phyloP scores from a whole-genome alignment of 2,888 invertebrate genomes.

The Pilophorus perplexus region DNA sequence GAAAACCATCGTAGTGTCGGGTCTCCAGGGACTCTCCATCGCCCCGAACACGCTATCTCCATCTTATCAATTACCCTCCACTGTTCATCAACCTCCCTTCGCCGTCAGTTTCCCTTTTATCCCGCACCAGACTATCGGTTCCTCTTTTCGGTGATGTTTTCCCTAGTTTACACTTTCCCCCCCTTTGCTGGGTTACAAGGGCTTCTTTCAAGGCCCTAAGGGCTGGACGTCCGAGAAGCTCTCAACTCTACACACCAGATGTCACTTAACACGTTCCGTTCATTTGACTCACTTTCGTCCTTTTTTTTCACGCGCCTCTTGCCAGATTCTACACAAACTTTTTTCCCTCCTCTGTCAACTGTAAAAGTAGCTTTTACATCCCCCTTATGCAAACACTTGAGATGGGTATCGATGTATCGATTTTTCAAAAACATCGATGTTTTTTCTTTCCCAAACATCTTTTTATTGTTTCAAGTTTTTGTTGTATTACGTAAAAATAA shows the following conservation, averaged over 20 bases:
- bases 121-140: too few species aligned
- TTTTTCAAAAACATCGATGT: too few species aligned
- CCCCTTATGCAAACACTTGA: too few species aligned
- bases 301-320: too few species aligned
- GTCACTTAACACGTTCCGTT: conserved; percentile 17
- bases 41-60: conserved; percentile 42
- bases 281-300: conserved; percentile 10
- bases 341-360: too few species aligned
- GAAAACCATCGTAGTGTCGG: not conserved
- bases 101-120: not conserved
- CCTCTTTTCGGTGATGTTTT: conserved; percentile 16
- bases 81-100: conserved; percentile 10
- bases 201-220: not conserved
- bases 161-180: conserved; percentile 10
- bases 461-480: too few species aligned
- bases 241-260: conserved; percentile 9
- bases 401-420: too few species aligned
- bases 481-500: too few species aligned
- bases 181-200: not conserved
- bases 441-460: too few species aligned
- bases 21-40: conserved; percentile 30
- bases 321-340: too few species aligned
- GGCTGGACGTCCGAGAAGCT: conserved; percentile 15
- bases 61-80: conserved; percentile 45
- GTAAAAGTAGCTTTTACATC: too few species aligned